A percentile compares a stretch with the other conserved stretches of the same genome.
Conservation (phyloP, 1,140 invertebrate species). For the Ceratosolen fusciceps region DNA sequence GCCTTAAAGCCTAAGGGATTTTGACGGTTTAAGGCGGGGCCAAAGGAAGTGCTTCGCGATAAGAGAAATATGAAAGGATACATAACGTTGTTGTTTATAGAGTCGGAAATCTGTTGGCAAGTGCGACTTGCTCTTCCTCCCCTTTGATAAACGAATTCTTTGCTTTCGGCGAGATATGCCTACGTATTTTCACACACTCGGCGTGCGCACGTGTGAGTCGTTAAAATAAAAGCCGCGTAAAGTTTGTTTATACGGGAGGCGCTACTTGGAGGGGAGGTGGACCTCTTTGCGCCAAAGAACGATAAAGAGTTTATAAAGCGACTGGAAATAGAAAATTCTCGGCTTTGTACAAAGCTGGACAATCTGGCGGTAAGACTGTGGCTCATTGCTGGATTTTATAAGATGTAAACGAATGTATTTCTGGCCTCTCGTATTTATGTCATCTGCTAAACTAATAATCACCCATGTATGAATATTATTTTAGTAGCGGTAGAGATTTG, state of each 20-base stretch:
- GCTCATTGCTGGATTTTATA: not conserved
- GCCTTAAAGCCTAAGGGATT: no score
- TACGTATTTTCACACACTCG: not conserved
- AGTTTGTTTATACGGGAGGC: slow-evolving; percentile 8
- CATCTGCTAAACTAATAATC: not conserved
- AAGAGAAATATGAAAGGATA: slow-evolving; percentile 17
- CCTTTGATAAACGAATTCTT: slow-evolving; percentile 7
- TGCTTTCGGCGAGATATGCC: not conserved
- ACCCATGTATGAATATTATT: no score
- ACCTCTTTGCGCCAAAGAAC: not conserved
- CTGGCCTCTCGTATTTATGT: not conserved
- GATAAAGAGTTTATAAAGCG: slow-evolving; percentile 30
- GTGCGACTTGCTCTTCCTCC: not conserved
- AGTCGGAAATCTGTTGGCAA: not conserved
- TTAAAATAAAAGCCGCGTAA: slow-evolving; percentile 41
- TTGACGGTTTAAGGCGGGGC: no score
- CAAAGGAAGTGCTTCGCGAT: no score
- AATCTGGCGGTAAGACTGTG: not conserved
- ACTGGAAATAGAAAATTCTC: slow-evolving; percentile 15
- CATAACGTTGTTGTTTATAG: not conserved
- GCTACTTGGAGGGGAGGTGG: not conserved
- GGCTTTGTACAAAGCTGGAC: slow-evolving; percentile 2
- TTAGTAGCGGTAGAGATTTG: no score
- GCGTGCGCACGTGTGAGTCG: slow-evolving; percentile 10
- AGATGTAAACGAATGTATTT: not conserved